Conservation (phyloP, 2,888 invertebrate genomes). For the Eristalinus sepulchralis region DNA sequence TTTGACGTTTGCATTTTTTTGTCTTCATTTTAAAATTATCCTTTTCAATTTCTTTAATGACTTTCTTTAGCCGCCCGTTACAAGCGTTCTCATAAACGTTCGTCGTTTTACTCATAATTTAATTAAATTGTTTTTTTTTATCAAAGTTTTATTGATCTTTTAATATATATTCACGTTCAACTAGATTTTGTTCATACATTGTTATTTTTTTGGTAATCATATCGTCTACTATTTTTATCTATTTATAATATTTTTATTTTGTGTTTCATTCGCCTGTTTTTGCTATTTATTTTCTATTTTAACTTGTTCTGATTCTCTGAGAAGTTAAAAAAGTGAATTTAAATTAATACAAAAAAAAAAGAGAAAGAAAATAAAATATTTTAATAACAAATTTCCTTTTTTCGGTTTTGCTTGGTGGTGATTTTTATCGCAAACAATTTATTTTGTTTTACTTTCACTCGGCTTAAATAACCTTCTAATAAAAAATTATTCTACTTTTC, state of each 20-base stretch:
- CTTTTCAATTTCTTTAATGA: constrained; percentile 51
- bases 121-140: constrained; percentile 16
- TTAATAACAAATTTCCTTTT: constrained; percentile 17
- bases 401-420: constrained; percentile 48
- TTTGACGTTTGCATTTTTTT: constrained; percentile 32
- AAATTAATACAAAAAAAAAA: constrained; percentile 33
- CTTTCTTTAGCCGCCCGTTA: constrained; percentile 16
- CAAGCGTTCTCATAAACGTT: background rate
- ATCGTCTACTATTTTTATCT: constrained; percentile 49
- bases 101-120: constrained; percentile 22
- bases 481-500: constrained; percentile 67
- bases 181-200: constrained; percentile 14
- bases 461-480: constrained; percentile 47
- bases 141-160: constrained; percentile 32
- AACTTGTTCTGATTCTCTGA: constrained; percentile 33
- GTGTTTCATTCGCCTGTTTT: background rate
- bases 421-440: constrained; percentile 33
- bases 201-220: constrained; percentile 1
- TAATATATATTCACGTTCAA: constrained; percentile 28
- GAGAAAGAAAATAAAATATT: background rate
- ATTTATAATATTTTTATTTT: constrained; percentile 38
- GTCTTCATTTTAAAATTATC: background rate
- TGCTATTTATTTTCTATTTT: constrained; percentile 44
- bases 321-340: background rate
- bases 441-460: constrained; percentile 1